Conservation (phyloP, 2,797 vertebrate species). For the Sibirionetta formosa region DNA sequence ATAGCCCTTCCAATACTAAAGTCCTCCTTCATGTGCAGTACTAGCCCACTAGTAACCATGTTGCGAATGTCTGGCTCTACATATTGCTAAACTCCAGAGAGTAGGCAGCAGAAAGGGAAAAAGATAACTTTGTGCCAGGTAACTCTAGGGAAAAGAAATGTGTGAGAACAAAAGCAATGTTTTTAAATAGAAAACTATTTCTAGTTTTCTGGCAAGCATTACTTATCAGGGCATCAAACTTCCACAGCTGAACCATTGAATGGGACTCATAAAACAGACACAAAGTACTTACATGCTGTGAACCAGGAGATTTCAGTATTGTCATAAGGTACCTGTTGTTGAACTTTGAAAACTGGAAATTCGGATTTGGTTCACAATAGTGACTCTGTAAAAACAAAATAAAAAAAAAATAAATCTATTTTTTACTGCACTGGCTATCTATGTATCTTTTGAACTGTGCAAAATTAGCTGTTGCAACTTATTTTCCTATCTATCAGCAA, state of each 20-base stretch:
- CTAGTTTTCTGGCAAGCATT: slow-evolving; percentile 53
- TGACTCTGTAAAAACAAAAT: background rate
- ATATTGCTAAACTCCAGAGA: rapidly evolving
- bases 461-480: background rate
- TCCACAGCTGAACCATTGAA: background rate
- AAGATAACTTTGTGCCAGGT: background rate
- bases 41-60: background rate
- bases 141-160: background rate
- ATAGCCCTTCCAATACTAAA: too few species aligned
- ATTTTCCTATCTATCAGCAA: background rate
- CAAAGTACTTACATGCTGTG: background rate
- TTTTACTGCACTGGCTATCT: background rate
- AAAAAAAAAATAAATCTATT: background rate
- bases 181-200: slow-evolving; percentile 42
- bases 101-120: background rate
- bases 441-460: background rate
- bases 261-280: background rate
- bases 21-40: background rate
- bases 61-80: background rate
- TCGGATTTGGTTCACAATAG: slow-evolving; percentile 1
- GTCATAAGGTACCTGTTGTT: background rate
- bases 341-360: background rate
- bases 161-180: slow-evolving; percentile 56
- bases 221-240: background rate
- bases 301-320: rapidly evolving